Percentiles rank a stretch among this genome's conserved stretches.
phyloP scores from a whole-genome alignment of 1,140 invertebrate species.

The Brachionus asplanchnoidis region DNA sequence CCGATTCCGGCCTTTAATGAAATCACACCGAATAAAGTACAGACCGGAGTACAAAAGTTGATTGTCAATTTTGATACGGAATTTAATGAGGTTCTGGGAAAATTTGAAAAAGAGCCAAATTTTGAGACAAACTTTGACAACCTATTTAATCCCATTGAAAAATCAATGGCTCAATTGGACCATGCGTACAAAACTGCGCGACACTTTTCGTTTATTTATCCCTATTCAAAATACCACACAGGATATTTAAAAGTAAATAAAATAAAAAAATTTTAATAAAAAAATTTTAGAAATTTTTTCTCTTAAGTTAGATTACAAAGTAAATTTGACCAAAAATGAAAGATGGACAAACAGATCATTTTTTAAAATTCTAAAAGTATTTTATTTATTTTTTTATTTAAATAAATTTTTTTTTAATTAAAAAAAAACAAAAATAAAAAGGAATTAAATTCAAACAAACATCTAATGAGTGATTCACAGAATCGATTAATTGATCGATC shows the following conservation, averaged over 20 bases:
- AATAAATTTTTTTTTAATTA: not conserved
- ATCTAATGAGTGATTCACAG: constrained; percentile 64
- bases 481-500: constrained; percentile 70
- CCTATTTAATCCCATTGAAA: constrained; percentile 73
- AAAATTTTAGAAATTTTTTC: not conserved
- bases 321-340: constrained; percentile 51
- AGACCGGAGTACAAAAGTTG: constrained; percentile 73
- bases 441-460: constrained; percentile 59
- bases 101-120: constrained; percentile 54
- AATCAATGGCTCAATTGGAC: constrained; percentile 67
- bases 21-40: constrained; percentile 74
- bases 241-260: constrained; percentile 46
- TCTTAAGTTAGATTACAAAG: constrained; percentile 50
- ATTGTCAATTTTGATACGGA: constrained; percentile 74
- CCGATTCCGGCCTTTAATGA: constrained; percentile 72
- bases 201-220: constrained; percentile 72
- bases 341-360: constrained; percentile 51
- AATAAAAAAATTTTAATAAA: not conserved
- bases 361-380: constrained; percentile 52
- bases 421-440: constrained; percentile 44
- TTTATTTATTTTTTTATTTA: constrained; percentile 15
- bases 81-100: constrained; percentile 63
- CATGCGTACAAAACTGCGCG: constrained; percentile 80
- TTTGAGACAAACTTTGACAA: constrained; percentile 64
- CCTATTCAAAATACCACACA: constrained; percentile 60